Conservation (phyloP, 2,888 invertebrate species). For the Thalpophila matura region DNA sequence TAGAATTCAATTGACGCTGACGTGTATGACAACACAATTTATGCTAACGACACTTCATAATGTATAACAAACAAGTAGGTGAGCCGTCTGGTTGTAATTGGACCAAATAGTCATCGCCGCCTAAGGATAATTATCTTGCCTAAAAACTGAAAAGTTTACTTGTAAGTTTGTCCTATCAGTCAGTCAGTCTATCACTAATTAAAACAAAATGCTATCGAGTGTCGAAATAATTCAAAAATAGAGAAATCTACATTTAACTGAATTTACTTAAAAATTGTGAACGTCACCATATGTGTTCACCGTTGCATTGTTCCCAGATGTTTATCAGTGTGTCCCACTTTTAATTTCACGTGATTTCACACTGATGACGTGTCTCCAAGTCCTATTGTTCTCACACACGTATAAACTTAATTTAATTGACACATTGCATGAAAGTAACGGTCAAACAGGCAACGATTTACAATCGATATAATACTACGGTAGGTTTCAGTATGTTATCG, state of each 20-base stretch:
- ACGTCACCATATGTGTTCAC: not conserved
- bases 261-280: not conserved
- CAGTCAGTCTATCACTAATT: no score
- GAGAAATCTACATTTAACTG: no score
- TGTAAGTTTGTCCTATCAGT: no score
- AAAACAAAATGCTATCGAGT: no score
- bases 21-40: not conserved
- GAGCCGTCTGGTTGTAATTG: no score
- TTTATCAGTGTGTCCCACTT: conserved; percentile 70
- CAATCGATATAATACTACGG: conserved; percentile 34
- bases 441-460: conserved; percentile 42
- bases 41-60: not conserved
- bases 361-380: conserved; percentile 39
- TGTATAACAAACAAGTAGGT: not conserved
- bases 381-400: conserved; percentile 68
- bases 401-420: conserved; percentile 72
- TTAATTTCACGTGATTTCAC: conserved; percentile 63
- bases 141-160: no score
- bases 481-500: conserved; percentile 33
- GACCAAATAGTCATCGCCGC: no score
- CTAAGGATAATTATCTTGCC: no score
- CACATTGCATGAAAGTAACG: conserved; percentile 65
- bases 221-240: not conserved
- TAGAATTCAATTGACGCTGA: not conserved
- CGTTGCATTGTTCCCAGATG: conserved; percentile 67